Conservation (phyloP, 2,797 vertebrate genomes). For the Pitangus sulphuratus region DNA sequence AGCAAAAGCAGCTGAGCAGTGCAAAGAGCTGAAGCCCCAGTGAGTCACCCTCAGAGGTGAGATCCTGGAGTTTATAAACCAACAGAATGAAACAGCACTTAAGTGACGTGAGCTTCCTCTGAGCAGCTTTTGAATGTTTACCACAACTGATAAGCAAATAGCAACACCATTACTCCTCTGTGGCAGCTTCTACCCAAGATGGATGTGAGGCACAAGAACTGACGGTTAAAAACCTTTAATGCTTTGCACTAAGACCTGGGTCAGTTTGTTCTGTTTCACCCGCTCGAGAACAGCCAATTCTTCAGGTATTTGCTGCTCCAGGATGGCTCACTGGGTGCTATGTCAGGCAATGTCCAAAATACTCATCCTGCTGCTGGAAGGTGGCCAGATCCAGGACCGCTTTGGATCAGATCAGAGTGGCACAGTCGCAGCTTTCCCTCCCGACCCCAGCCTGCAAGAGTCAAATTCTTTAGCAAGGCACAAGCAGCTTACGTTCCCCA, state of each 20-base stretch:
- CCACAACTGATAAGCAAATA: not conserved
- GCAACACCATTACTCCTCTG: not conserved
- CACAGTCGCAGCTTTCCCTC: not conserved
- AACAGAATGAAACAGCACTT: not conserved
- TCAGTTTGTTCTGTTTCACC: not conserved
- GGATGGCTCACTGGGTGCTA: not conserved
- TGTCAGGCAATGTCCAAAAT: not conserved
- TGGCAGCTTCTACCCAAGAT: not conserved
- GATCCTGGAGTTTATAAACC: not conserved
- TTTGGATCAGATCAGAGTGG: accelerated
- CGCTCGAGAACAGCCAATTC: accelerated
- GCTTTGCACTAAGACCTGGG: not conserved
- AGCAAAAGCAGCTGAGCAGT: not conserved
- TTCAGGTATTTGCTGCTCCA: not conserved
- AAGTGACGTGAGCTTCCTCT: not conserved
- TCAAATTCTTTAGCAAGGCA: not conserved
- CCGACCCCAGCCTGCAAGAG: not conserved
- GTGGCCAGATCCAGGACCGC: not conserved
- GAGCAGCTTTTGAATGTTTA: slow-evolving; percentile 9
- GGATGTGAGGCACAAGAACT: not conserved
- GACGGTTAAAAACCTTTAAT: accelerated
- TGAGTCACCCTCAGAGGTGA: not conserved
- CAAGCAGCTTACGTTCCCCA: accelerated
- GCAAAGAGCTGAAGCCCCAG: not conserved
- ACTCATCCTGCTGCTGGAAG: not conserved